Conservation (phyloP, 2,888 invertebrate species). For the Drosophila emarginata region DNA sequence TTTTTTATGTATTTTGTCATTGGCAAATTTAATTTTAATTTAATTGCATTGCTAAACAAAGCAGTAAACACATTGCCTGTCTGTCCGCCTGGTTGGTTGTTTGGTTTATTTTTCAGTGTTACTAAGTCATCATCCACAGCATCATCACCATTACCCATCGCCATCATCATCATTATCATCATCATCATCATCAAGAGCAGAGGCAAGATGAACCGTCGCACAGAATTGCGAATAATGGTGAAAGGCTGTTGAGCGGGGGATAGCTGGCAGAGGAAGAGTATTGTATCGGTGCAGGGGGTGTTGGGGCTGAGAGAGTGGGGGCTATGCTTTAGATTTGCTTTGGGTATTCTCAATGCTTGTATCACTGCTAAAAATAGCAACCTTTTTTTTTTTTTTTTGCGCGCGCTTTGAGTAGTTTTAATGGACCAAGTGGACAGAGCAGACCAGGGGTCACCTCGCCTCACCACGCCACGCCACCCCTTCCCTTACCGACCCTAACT, state of each 20-base stretch:
- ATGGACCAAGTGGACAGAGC: constrained; percentile 41
- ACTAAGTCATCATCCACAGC: constrained; percentile 48
- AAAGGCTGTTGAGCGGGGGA: not conserved
- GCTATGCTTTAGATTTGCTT: constrained; percentile 35
- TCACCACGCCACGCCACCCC: constrained; percentile 26
- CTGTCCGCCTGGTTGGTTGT: not conserved
- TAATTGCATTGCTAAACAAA: constrained; percentile 64
- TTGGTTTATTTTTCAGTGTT: constrained; percentile 32
- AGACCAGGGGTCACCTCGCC: constrained; percentile 38
- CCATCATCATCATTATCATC: not conserved
- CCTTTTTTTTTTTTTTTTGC: constrained; percentile 56
- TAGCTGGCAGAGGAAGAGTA: too few relatives aligned
- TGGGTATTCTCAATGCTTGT: constrained; percentile 46
- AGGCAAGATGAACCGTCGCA: constrained; percentile 23
- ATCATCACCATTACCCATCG: not conserved
- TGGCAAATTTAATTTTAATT: constrained; percentile 51
- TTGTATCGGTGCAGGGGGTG: too few relatives aligned
- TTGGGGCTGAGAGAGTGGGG: not conserved
- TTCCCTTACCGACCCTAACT: not conserved
- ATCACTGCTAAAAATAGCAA: constrained; percentile 75
- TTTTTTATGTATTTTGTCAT: constrained; percentile 19
- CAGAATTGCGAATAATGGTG: not conserved
- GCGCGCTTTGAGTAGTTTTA: constrained; percentile 44
- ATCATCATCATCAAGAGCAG: not conserved
- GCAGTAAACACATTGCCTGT: constrained; percentile 52